These are phyloP conservation scores for Apaloderma vittatum DNA, from an alignment of 2,113 vertebrate species.

Conservation along the genomic window DNA sequence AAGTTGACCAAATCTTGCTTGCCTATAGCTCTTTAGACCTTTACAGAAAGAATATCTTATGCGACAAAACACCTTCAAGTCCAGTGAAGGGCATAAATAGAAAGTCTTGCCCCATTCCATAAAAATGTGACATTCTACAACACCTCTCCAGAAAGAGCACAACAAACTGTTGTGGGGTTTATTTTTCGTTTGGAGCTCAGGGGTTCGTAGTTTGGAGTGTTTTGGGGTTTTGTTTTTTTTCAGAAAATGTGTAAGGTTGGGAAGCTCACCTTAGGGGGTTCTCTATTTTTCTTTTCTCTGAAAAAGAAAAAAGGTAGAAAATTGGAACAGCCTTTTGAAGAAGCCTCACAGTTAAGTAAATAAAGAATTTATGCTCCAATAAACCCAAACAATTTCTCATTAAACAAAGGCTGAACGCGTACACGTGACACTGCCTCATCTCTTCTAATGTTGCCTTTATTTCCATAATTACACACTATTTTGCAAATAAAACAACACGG, in stretches of 20 bases:
- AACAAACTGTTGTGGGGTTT: neutral
- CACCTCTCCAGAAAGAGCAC: neutral
- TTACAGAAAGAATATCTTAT: neutral
- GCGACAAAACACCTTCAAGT: neutral
- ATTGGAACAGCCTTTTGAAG: neutral
- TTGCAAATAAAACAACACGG: neutral
- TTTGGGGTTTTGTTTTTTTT: neutral
- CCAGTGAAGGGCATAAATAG: neutral
- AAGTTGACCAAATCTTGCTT: neutral
- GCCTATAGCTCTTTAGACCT: neutral
- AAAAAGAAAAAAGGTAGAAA: neutral
- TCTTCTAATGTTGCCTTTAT: neutral
- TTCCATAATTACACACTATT: neutral
- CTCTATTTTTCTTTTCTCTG: neutral
- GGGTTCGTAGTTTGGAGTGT: neutral
- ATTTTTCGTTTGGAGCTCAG: neutral
- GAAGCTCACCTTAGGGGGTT: neutral
- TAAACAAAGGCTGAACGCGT: neutral
- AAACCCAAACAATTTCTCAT: neutral
- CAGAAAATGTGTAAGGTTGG: neutral
- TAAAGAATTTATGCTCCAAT: neutral
- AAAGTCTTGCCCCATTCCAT: neutral
- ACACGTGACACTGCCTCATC: neutral
- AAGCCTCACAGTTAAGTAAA: neutral
- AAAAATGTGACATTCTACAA: neutral